Evolutionary conservation across 2,113 vertebrate species (phyloP), one percentile per base, ranked within the genome.

Genomic region (Seriola aureovittata): DNA sequence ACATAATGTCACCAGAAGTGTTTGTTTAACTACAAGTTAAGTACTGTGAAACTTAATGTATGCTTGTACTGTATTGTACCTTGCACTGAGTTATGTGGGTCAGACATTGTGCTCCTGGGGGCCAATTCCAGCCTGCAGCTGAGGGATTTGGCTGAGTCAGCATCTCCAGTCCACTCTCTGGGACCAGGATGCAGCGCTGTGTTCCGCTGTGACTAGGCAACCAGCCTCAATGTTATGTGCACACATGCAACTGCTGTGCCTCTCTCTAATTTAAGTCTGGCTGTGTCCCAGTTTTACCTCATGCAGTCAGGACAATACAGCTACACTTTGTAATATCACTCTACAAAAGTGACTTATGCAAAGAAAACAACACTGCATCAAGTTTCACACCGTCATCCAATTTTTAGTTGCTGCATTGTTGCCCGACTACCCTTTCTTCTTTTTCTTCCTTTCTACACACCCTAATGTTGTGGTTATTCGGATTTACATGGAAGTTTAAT

Each of bases 181-280:
- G 91, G 92, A 93, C 89, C 85, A 63, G 88, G 80, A 93, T 91
- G 82, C 80, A 88, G 86, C 48, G 63, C 82, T 75, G 64, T 90
- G 92, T 89, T 92, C 91, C 78, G 66, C 89, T 93, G 91, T 94
- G 93, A 93, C 92, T 89, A 94, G 93, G 92, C 92, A 95, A 93
- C 92, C 65, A 81, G 90, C 84, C 87, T 90, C 90, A 91, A 71
- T 93, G 87, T 92, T 93, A 85, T 87, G 80, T 86, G 91, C 86
- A 91, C 82, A 89, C 89, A 89, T 87, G 78, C 85, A 88, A 88
- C 82, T 81, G 73, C 86, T 92, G 83, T 82, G 71, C 85, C 64
- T 78, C 81, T 85, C 87, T 89, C 80, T 92, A 91, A 93, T 93
- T 94, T 93, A 89, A 83, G 80, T 92, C 85, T 85, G 88, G 83